These are phyloP conservation scores for Blastomussa wellsi DNA, from an alignment of 92 coral and sea anemone genomes.

Conservation along the genomic window DNA sequence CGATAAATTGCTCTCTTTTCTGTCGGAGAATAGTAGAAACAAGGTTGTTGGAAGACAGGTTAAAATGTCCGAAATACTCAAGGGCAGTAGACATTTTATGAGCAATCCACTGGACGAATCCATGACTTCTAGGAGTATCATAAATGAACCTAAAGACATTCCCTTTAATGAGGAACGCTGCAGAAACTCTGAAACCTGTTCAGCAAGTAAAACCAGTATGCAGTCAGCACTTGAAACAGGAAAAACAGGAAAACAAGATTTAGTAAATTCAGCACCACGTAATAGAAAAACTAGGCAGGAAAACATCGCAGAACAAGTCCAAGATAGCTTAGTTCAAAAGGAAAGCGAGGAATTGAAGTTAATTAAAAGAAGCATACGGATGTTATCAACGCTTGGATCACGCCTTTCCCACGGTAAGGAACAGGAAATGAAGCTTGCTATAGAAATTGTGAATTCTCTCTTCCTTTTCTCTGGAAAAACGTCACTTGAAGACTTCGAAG, in stretches of 20 bases:
- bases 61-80: conserved; percentile 24
- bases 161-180: background rate
- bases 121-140: background rate
- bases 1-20: conserved; percentile 6
- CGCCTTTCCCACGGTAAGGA: conserved; percentile 76
- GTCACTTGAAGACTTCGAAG: conserved; percentile 35
- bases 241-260: background rate
- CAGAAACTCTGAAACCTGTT: background rate
- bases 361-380: conserved; percentile 10
- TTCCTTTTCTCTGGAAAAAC: conserved; percentile 25
- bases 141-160: background rate
- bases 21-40: background rate
- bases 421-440: conserved; percentile 79
- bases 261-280: background rate
- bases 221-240: background rate
- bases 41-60: background rate
- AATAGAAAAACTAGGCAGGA: background rate
- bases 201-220: background rate
- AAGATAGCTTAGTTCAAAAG: background rate
- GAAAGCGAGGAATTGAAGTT: background rate
- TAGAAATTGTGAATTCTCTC: conserved; percentile 64
- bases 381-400: conserved; percentile 56
- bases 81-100: conserved; percentile 36
- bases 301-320: background rate
- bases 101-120: background rate